Percentiles rank a stretch among this genome's conserved stretches.
Evolutionary conservation across 2,113 vertebrate species (phyloP).

Genomic region (Cynocephalus volans): DNA sequence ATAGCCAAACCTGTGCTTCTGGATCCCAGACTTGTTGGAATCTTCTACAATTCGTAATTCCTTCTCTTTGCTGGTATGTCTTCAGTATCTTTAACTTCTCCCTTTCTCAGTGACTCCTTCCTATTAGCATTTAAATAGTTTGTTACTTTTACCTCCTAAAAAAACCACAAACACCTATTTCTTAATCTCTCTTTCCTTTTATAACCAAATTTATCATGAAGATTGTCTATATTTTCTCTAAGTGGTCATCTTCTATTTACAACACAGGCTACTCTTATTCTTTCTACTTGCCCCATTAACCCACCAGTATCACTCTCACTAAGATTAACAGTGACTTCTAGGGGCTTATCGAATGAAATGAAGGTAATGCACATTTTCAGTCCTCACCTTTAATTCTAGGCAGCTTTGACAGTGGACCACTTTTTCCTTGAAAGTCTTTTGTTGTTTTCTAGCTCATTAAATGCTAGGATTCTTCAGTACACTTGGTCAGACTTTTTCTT

Average conservation of each 20-base stretch:
- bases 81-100: not conserved
- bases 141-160: not conserved
- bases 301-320: not conserved
- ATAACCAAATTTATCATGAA: not conserved
- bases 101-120: not conserved
- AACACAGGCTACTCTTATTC: not conserved
- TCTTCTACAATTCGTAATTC: not conserved
- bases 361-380: not conserved
- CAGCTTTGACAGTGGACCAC: not conserved
- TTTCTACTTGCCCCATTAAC: not conserved
- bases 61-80: not conserved
- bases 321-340: not conserved
- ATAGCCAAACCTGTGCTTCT: not conserved
- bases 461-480: not conserved
- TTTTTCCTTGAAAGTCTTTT: not conserved
- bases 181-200: not conserved
- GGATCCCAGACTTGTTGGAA: not conserved
- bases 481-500: not conserved
- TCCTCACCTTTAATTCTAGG: constrained; percentile 4
- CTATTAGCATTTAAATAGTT: not conserved
- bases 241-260: not conserved
- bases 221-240: not conserved
- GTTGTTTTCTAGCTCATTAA: not conserved
- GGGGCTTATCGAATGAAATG: not conserved
- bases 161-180: not conserved